phyloP scores from a whole-genome alignment of 2,888 invertebrate species.

The Brachyopa scutellaris region DNA sequence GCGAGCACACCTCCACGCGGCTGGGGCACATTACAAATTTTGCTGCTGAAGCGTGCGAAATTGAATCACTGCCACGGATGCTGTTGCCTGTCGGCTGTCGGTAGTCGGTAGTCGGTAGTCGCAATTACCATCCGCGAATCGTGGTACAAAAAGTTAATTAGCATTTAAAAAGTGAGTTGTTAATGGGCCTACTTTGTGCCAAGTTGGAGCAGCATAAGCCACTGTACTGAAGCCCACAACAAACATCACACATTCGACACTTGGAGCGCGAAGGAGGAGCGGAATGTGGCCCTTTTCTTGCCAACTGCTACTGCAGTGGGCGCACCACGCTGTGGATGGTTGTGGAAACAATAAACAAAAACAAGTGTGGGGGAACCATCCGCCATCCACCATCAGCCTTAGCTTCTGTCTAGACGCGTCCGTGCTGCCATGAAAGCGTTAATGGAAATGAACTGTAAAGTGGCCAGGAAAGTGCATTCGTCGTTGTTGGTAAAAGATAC shows the following conservation, averaged over 20 bases:
- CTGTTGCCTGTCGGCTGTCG: conserved; percentile 10
- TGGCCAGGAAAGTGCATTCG: conserved; percentile 68
- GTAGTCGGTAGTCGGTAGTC: conserved; percentile 14
- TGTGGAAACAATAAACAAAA: no score
- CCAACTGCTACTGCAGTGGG: background rate
- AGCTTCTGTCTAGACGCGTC: conserved; percentile 71
- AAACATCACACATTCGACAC: conserved; percentile 66
- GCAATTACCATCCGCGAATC: conserved; percentile 13
- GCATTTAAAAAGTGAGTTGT: conserved; percentile 69
- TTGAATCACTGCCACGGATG: conserved; percentile 62
- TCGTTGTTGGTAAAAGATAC: conserved; percentile 30
- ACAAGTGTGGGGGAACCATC: background rate
- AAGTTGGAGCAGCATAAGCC: conserved; percentile 52
- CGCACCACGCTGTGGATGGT: no score
- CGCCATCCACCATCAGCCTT: conserved; percentile 8
- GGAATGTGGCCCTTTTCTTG: conserved; percentile 26
- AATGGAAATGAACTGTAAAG: conserved; percentile 73
- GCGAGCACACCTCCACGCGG: background rate
- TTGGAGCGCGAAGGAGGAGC: conserved; percentile 4
- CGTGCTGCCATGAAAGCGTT: conserved; percentile 70
- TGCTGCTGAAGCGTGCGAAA: conserved; percentile 54
- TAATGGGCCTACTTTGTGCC: conserved; percentile 69
- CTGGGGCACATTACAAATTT: conserved; percentile 28
- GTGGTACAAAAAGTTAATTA: conserved; percentile 64
- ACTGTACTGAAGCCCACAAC: conserved; percentile 29